Base-by-base conservation (phyloP, 2,113 vertebrate species). In the Isurus oxyrinchus region DNA sequence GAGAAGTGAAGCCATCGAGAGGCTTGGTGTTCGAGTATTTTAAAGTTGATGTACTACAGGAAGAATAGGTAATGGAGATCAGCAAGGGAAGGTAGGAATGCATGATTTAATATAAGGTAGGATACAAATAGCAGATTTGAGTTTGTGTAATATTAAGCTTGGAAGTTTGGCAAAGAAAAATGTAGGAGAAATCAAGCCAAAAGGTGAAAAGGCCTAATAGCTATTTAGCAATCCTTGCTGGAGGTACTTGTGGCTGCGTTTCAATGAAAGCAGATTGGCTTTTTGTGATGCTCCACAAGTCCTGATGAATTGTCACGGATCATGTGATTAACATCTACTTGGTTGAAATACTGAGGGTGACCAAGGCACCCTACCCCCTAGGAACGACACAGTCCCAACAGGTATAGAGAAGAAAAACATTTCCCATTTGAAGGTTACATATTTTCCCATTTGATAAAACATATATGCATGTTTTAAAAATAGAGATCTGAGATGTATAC, bases 401-500 rank as follows among this genome's bases (percentile, higher is more conserved):
- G 49, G 7, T 59, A 61, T 91, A 61, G 31, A n/a, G 14, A 91
- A 49, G 84, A 53, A 53, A 55, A 90, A 57, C 21, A 90, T 8
- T 16, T 61, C 14, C 4, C 31, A 63, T 40, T 63, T 93, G 31
- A n/a, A 63, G 21, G 6, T 35, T 21, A n/a, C 5, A 40, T 3
- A 63, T 93, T 61, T 72, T 95, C n/a, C 21, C 66, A 53, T 63
- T 57, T 27, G 49, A 53, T 95, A 95, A 72, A 95, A 95, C 59
- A 35, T 44, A 3, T 7, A n/a, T 44, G 61, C 3, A 49, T 72
- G 10, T 95, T 72, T 95, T 72, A 44, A 95, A 53, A 49, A 53
- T 69, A 95, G 44, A 95, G 11, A 44, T 44, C 94, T 6, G 44
- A 53, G 61, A 31, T 67, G 3, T 72, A 67, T 79, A 63, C 97